Conservation (phyloP, 2,888 invertebrate species). For the Drosophila basisetae region DNA sequence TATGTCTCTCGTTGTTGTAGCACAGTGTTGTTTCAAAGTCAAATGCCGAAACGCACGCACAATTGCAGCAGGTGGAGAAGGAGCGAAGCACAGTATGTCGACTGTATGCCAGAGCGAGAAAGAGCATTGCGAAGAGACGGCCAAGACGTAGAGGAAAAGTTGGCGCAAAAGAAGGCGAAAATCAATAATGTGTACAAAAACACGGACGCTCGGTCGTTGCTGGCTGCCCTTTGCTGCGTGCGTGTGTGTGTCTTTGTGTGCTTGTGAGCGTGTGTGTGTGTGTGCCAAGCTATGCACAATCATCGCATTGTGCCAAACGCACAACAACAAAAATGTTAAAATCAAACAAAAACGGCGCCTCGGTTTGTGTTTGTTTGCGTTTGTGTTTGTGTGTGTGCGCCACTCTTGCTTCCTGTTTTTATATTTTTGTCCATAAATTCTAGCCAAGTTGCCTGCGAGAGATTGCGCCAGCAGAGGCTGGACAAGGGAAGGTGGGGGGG, state of each 20-base stretch:
- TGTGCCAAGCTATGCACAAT: slow-evolving; percentile 64
- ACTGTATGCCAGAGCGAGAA: neutral
- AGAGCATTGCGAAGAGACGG: slow-evolving; percentile 6
- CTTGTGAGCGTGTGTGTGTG: slow-evolving; percentile 16
- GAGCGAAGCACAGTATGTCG: neutral
- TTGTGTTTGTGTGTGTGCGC: slow-evolving; percentile 32
- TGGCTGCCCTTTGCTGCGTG: slow-evolving; percentile 40
- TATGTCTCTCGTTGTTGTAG: slow-evolving; percentile 25
- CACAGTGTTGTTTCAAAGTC: slow-evolving; percentile 53
- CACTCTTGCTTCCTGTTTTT: slow-evolving; percentile 71
- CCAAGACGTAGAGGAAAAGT: slow-evolving; percentile 51
- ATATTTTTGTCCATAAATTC: slow-evolving; percentile 78
- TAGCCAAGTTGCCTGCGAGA: slow-evolving; percentile 66
- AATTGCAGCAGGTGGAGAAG: slow-evolving; percentile 57
- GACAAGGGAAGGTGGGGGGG: neutral
- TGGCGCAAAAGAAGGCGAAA: slow-evolving; percentile 70
- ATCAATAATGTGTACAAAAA: slow-evolving; percentile 74
- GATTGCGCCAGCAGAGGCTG: slow-evolving; percentile 36
- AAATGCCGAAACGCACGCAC: slow-evolving; percentile 69
- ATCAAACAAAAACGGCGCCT: slow-evolving; percentile 72
- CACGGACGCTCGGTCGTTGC: slow-evolving; percentile 38
- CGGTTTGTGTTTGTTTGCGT: slow-evolving; percentile 34
- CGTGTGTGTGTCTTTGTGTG: neutral
- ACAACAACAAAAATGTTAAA: slow-evolving; percentile 48
- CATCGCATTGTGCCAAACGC: slow-evolving; percentile 68